A percentile compares a stretch with the other conserved stretches of the same genome.
These are phyloP conservation scores for Syngnathus scovelli DNA, from an alignment of 2,113 vertebrate genomes.

Conservation along the genomic window DNA sequence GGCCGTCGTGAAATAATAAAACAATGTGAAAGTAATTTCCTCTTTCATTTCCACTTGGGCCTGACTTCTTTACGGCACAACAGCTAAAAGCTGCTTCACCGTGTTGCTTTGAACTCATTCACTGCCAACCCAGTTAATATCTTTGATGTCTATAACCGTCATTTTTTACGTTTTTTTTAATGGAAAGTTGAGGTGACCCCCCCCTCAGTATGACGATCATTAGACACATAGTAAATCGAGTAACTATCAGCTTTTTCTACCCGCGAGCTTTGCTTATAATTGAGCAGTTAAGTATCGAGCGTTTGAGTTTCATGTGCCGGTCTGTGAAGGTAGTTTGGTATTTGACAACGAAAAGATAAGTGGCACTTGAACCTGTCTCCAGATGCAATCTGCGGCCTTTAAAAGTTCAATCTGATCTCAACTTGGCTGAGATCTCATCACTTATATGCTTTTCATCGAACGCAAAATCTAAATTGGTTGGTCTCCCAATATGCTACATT, in stretches of 20 bases:
- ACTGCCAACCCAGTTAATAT: no score
- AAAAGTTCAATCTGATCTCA: conserved; percentile 26
- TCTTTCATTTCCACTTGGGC: no score
- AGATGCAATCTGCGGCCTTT: conserved; percentile 49
- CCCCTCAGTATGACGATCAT: background rate
- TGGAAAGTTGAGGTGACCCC: background rate
- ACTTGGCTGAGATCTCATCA: background rate
- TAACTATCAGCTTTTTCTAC: background rate
- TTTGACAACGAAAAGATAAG: conserved; percentile 48
- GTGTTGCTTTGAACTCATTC: no score
- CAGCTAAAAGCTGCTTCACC: no score
- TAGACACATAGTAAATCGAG: background rate
- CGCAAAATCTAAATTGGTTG: background rate
- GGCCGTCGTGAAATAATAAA: no score
- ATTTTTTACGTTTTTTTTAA: no score
- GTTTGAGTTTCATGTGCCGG: background rate
- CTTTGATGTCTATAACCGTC: no score
- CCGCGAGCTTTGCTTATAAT: background rate
- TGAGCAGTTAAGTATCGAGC: background rate
- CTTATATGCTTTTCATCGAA: background rate
- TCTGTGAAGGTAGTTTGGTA: conserved; percentile 32
- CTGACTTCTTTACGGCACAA: no score
- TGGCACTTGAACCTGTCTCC: conserved; percentile 30
- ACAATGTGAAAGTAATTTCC: no score
- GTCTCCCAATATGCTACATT: no score